phyloP scores from a whole-genome alignment of 2,113 vertebrate species.

The Pipa parva region DNA sequence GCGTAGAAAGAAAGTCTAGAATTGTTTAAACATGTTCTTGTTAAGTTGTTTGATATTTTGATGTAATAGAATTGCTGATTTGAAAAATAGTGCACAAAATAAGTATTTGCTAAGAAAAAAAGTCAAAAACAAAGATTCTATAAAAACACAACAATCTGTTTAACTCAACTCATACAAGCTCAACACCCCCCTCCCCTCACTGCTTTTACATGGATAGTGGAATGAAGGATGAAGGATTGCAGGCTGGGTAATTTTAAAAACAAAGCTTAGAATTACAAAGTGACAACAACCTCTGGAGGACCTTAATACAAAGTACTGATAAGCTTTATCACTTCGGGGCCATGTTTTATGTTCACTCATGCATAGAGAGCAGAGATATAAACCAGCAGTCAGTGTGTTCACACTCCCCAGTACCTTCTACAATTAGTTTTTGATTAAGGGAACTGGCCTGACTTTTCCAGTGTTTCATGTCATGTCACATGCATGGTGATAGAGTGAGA shows the following conservation, averaged over 20 bases:
- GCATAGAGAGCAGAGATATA: conserved; percentile 78
- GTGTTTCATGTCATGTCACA: conserved; percentile 98
- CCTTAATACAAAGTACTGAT: conserved; percentile 75
- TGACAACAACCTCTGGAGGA: conserved; percentile 66
- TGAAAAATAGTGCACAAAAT: too few species aligned
- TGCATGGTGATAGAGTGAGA: conserved; percentile 93
- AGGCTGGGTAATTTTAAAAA: conserved; percentile 70
- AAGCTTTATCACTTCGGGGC: conserved; percentile 79
- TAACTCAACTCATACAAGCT: too few species aligned
- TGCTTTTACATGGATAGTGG: conserved; percentile 9
- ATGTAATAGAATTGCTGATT: too few species aligned
- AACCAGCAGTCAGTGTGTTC: conserved; percentile 87
- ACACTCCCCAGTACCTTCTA: conserved; percentile 97
- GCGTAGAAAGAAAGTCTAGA: too few species aligned
- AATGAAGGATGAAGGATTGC: conserved; percentile 51
- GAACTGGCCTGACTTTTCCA: conserved; percentile 83
- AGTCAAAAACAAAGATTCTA: too few species aligned
- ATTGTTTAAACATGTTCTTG: too few species aligned
- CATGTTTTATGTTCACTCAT: conserved; percentile 87
- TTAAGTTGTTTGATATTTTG: too few species aligned
- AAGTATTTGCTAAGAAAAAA: too few species aligned
- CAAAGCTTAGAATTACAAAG: conserved; percentile 67
- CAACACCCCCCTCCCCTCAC: background rate
- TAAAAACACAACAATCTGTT: too few species aligned
- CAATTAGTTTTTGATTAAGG: conserved; percentile 99